These are phyloP conservation scores for Muschampia plurimacula DNA, from an alignment of 2,888 invertebrate genomes.

Conservation along the genomic window DNA sequence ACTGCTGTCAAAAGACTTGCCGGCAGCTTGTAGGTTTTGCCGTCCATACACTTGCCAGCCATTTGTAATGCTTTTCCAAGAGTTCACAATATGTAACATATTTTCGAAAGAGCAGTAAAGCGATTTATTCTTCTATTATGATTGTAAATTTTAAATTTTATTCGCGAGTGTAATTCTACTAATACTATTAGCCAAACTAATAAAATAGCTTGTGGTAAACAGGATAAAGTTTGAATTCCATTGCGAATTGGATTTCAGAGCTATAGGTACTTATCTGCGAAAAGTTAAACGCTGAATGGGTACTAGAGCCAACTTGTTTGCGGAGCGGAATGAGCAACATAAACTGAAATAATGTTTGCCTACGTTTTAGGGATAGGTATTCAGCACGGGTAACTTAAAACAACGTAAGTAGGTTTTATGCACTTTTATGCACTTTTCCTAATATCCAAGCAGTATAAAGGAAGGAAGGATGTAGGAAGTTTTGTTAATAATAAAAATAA, in stretches of 20 bases:
- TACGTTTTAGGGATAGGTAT: slow-evolving; percentile 21
- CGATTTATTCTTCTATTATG: too few relatives aligned
- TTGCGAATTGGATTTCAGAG: not conserved
- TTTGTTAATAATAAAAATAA: too few relatives aligned
- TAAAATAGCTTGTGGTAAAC: not conserved
- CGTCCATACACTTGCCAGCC: too few relatives aligned
- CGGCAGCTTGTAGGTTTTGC: too few relatives aligned
- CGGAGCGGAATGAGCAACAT: slow-evolving; percentile 17
- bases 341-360: slow-evolving; percentile 30
- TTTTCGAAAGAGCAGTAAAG: too few relatives aligned
- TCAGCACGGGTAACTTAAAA: slow-evolving; percentile 16
- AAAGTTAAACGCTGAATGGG: slow-evolving; percentile 22
- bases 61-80: too few relatives aligned
- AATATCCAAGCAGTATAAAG: too few relatives aligned
- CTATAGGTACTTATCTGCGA: not conserved
- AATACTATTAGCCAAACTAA: not conserved
- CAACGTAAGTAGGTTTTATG: not conserved
- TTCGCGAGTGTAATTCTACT: too few relatives aligned
- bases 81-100: too few relatives aligned
- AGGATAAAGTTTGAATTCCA: not conserved
- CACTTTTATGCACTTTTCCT: slow-evolving; percentile 16
- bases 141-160: too few relatives aligned
- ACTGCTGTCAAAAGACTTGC: too few relatives aligned
- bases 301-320: slow-evolving; percentile 10
- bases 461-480: too few relatives aligned